Evolutionary conservation across 1,140 invertebrate species (phyloP).

Genomic region (Drosophila biarmipes): DNA sequence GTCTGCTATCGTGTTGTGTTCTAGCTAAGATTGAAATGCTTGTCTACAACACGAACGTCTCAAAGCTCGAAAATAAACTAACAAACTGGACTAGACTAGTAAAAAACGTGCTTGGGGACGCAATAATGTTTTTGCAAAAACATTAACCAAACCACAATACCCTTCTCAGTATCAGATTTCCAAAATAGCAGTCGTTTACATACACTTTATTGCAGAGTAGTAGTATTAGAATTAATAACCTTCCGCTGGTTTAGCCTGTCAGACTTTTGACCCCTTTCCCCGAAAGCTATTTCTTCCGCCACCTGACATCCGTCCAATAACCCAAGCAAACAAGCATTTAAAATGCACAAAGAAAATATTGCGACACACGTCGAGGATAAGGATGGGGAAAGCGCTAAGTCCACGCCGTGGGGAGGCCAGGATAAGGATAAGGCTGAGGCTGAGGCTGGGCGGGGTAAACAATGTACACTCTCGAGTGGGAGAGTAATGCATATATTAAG

Average conservation of each 20-base stretch:
- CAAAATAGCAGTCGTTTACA: neutral
- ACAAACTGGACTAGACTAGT: too few species aligned
- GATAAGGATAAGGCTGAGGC: constrained; percentile 26
- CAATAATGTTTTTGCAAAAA: too few species aligned
- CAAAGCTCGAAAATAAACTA: too few species aligned
- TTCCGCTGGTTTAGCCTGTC: neutral
- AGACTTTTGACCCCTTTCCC: constrained; percentile 16
- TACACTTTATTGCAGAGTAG: neutral
- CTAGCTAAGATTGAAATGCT: too few species aligned
- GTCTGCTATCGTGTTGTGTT: too few species aligned
- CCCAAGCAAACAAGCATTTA: constrained; percentile 63
- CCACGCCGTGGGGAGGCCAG: constrained; percentile 12
- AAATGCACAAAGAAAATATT: constrained; percentile 76
- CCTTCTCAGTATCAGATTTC: too few species aligned
- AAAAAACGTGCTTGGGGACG: too few species aligned
- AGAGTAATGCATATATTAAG: constrained; percentile 67
- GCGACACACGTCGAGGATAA: constrained; percentile 55
- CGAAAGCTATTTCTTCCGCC: neutral
- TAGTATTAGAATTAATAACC: neutral
- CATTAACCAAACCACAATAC: too few species aligned
- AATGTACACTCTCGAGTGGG: constrained; percentile 30
- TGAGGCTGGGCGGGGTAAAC: constrained; percentile 40
- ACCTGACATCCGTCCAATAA: constrained; percentile 55
- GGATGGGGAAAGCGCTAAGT: constrained; percentile 34
- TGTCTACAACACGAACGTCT: too few species aligned